These are phyloP conservation scores for Calliopsis andreniformis DNA, from an alignment of 1,140 invertebrate species.

Conservation along the genomic window DNA sequence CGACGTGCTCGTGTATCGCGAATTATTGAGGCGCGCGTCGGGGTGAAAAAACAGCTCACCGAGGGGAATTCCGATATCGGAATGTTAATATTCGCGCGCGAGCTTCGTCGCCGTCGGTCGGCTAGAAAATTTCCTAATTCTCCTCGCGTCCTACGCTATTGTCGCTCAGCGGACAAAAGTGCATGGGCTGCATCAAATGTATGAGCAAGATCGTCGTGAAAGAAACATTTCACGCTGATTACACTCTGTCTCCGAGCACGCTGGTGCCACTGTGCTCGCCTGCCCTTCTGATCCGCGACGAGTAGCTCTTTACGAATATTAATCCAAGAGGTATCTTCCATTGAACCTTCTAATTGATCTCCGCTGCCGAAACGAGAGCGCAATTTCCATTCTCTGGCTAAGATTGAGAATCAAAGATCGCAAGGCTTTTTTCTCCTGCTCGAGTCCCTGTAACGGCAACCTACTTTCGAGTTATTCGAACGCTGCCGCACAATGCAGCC, in stretches of 20 bases:
- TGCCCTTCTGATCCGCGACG: slow-evolving; percentile 22
- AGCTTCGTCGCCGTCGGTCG: not conserved
- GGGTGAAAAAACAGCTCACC: not conserved
- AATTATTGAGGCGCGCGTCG: slow-evolving; percentile 2
- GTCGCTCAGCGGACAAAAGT: slow-evolving; percentile 27
- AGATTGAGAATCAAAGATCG: not conserved
- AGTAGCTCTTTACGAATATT: slow-evolving; percentile 50
- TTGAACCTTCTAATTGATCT: slow-evolving; percentile 37
- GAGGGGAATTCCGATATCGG: not conserved
- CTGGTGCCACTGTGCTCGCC: slow-evolving; percentile 21
- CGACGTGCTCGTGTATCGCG: not conserved
- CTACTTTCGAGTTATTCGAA: not conserved
- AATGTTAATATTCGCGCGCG: not conserved
- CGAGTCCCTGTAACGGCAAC: not conserved
- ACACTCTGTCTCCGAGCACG: slow-evolving; percentile 52
- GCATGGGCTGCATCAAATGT: slow-evolving; percentile 47
- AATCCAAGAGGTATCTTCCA: slow-evolving; percentile 35
- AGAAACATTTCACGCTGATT: slow-evolving; percentile 69
- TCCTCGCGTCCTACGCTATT: slow-evolving; percentile 23
- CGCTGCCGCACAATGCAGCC: not conserved
- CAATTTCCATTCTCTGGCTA: too few species aligned
- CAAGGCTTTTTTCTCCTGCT: too few species aligned
- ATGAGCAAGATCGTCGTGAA: slow-evolving; percentile 59
- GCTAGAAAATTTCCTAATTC: not conserved
- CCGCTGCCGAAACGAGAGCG: not conserved